Percentiles rank a stretch among this genome's conserved stretches.
These are phyloP conservation scores for Drosophila parabipectinata DNA, from an alignment of 1,140 invertebrate genomes.

Conservation along the genomic window DNA sequence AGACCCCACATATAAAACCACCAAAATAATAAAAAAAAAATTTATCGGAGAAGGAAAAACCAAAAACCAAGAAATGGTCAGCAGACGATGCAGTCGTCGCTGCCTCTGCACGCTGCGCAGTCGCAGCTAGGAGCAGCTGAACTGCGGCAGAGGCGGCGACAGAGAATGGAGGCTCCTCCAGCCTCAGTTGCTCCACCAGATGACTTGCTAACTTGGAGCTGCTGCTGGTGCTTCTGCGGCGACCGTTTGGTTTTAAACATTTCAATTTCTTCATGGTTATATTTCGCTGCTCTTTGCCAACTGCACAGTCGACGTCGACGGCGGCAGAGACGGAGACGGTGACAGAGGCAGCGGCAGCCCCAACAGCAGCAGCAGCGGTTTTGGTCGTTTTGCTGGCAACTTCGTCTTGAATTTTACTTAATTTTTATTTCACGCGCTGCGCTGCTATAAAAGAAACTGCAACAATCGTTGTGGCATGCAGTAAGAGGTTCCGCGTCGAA, in stretches of 20 bases:
- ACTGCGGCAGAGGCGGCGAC: conserved; percentile 10
- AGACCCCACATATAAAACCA: conserved; percentile 22
- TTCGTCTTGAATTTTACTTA: conserved; percentile 72
- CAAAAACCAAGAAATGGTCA: conserved; percentile 63
- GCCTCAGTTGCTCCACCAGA: conserved; percentile 55
- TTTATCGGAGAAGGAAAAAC: conserved; percentile 61
- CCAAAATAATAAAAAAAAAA: conserved; percentile 13
- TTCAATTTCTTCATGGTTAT: conserved; percentile 80
- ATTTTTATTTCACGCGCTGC: conserved; percentile 78
- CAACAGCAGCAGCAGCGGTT: conserved; percentile 22
- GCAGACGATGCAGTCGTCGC: conserved; percentile 10
- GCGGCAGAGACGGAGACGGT: conserved; percentile 2
- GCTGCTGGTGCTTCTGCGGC: conserved; percentile 35
- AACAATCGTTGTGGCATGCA: conserved; percentile 80
- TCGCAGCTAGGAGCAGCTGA: conserved; percentile 46
- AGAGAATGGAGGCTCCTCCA: conserved; percentile 18
- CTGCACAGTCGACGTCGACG: conserved; percentile 41
- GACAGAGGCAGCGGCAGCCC: neutral
- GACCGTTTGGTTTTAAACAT: conserved; percentile 55
- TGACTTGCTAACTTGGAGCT: conserved; percentile 60
- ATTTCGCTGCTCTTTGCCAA: conserved; percentile 71
- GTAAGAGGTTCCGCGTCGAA: conserved; percentile 81
- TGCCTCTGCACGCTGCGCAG: conserved; percentile 23
- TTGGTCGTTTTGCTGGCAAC: conserved; percentile 25
- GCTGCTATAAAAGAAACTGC: conserved; percentile 83